Evolutionary conservation across 2,888 invertebrate species (phyloP).

Genomic region (Drosophila phalerata): DNA sequence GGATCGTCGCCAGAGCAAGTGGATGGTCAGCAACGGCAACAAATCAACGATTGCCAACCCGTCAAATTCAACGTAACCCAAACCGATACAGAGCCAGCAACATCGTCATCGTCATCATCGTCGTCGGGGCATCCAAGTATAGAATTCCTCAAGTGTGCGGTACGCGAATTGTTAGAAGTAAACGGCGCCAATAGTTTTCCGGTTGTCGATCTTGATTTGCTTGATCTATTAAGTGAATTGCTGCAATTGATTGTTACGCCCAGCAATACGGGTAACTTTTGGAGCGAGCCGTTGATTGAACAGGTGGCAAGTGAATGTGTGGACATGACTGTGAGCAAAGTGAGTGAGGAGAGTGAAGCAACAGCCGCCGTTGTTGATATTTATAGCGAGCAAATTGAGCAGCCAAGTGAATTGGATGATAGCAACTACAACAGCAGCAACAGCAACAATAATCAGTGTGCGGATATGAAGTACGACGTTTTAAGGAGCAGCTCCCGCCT

Average conservation of each 20-base stretch:
- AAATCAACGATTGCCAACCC: slow-evolving; percentile 23
- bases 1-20: slow-evolving; percentile 81
- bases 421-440: slow-evolving; percentile 39
- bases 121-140: slow-evolving; percentile 58
- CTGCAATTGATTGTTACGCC: slow-evolving; percentile 58
- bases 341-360: slow-evolving; percentile 68
- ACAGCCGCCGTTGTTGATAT: slow-evolving; percentile 56
- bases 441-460: slow-evolving; percentile 21
- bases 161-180: slow-evolving; percentile 54
- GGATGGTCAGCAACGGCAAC: slow-evolving; percentile 65
- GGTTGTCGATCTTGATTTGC: slow-evolving; percentile 54
- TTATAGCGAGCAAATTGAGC: slow-evolving; percentile 62
- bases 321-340: slow-evolving; percentile 78
- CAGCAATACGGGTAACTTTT: slow-evolving; percentile 65
- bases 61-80: slow-evolving; percentile 38
- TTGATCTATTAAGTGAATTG: slow-evolving; percentile 62
- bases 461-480: slow-evolving; percentile 78
- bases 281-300: slow-evolving; percentile 48
- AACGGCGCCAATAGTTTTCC: slow-evolving; percentile 28
- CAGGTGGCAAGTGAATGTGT: slow-evolving; percentile 46
- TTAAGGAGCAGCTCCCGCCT: slow-evolving; percentile 57
- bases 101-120: slow-evolving; percentile 7
- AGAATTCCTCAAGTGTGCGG: slow-evolving; percentile 65
- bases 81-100: slow-evolving; percentile 25
- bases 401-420: slow-evolving; percentile 56